Evolutionary conservation across 1,140 invertebrate genomes (phyloP), one percentile per base, ranked within the genome.

Genomic region (Hyphantria cunea): DNA sequence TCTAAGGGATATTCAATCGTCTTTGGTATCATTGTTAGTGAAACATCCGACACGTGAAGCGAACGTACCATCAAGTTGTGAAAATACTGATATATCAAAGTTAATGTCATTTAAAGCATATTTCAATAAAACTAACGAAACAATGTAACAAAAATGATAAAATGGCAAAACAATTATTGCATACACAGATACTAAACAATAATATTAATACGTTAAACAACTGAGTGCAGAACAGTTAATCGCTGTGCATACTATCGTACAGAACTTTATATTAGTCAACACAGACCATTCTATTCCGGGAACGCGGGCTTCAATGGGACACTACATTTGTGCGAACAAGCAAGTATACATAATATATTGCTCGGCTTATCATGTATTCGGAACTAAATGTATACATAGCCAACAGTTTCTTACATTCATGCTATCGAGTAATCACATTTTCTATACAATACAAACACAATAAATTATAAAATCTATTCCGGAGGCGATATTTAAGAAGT

Each of bases 11-110:
- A 84, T 87, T 90, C 84, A 82, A 87, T 82, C 74, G 80, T 90
- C 87, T 90, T 90, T 90, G 87, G 87, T 90, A 90, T 90, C 72
- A 86, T 84, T 86, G 77, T 84, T 81, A 82, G 66, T 82, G 75
- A 84, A 84, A 84, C 72, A 83, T 85, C 80, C 63, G 64, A 67
- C 61, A 82, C 77, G 66, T 64, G 69, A 74, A 67, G 53, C 62
- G 66, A 80, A 79, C 75, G 51, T 56, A 62, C 41, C 47, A 51
- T 51, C 56, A 42, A 44, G 37, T 66, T 49, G 56, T 32, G 41
- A 80, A 70, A 89, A 89, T 87, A 89, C 86, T 89, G 86, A 85
- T 84, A 74, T 59, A 50, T 50, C 32, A 86, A 78, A 68, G 66
- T 80, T 84, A 85, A 80, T 83, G 76, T 85, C 78, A 80, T 80